These are phyloP conservation scores for Rhombomys opimus DNA, from an alignment of 2,113 vertebrate species.

Conservation along the genomic window DNA sequence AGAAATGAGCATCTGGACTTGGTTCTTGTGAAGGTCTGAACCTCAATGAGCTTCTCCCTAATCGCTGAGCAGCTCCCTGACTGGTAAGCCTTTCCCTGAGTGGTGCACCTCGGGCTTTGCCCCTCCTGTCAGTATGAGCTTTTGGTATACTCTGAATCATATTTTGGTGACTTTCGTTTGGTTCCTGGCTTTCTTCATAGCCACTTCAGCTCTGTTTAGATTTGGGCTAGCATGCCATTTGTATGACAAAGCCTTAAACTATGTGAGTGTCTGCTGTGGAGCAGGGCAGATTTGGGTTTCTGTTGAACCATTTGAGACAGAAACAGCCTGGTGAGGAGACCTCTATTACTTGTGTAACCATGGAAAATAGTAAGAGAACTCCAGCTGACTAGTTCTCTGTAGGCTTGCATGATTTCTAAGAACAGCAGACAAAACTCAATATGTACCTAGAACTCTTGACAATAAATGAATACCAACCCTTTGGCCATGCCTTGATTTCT, in stretches of 20 bases:
- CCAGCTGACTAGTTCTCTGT: not conserved
- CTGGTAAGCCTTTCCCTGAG: not conserved
- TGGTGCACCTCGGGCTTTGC: not conserved
- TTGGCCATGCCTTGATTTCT: not conserved
- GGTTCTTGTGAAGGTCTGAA: too few relatives aligned
- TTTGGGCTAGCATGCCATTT: not conserved
- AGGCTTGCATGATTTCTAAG: not conserved
- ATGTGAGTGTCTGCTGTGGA: not conserved
- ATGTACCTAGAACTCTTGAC: not conserved
- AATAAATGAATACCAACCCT: too few relatives aligned
- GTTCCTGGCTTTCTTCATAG: not conserved
- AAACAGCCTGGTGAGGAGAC: not conserved
- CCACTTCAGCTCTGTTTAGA: not conserved
- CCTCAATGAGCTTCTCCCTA: too few relatives aligned
- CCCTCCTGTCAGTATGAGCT: not conserved
- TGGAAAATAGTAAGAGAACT: too few relatives aligned
- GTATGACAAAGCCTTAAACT: not conserved
- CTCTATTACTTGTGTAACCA: not conserved
- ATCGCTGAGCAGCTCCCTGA: not conserved
- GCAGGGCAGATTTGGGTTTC: not conserved
- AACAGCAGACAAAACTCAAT: not conserved
- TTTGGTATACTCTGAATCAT: not conserved
- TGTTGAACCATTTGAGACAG: not conserved
- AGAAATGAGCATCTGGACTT: too few relatives aligned
- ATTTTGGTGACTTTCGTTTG: not conserved